Evolutionary conservation across 1,140 invertebrate species (phyloP).

Genomic region (Aricia agestis): DNA sequence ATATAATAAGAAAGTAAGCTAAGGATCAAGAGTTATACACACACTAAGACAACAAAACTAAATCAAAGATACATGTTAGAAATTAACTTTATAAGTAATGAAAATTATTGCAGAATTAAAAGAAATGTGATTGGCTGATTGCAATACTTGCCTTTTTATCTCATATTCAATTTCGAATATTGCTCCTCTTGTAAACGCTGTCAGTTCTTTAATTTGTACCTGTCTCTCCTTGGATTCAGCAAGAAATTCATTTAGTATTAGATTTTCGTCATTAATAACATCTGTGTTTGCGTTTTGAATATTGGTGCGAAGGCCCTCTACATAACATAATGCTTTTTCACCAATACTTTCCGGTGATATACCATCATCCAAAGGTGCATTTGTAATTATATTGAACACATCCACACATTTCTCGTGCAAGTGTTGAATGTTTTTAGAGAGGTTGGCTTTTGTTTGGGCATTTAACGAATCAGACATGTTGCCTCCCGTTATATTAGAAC

Average conservation of each 20-base stretch:
- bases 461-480: slow-evolving; percentile 43
- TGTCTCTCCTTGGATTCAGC: slow-evolving; percentile 55
- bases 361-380: slow-evolving; percentile 35
- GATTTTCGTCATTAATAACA: slow-evolving; percentile 48
- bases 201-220: slow-evolving; percentile 51
- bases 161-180: slow-evolving; percentile 56
- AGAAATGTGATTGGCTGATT: slow-evolving; percentile 5
- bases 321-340: slow-evolving; percentile 43
- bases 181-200: slow-evolving; percentile 50
- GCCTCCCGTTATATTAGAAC: background rate
- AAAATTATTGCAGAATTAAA: background rate
- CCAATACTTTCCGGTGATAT: slow-evolving; percentile 34
- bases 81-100: too few relatives aligned
- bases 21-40: too few relatives aligned
- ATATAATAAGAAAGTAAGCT: too few relatives aligned
- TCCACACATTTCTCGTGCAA: slow-evolving; percentile 46
- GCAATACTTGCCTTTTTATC: slow-evolving; percentile 51
- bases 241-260: slow-evolving; percentile 52
- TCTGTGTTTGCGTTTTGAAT: slow-evolving; percentile 47
- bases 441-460: slow-evolving; percentile 40
- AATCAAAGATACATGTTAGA: too few relatives aligned
- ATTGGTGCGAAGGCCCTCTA: slow-evolving; percentile 47
- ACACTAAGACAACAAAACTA: too few relatives aligned
- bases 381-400: slow-evolving; percentile 50
- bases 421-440: slow-evolving; percentile 49